phyloP scores from a whole-genome alignment of 2,113 vertebrate species.

The Poecilia latipinna region DNA sequence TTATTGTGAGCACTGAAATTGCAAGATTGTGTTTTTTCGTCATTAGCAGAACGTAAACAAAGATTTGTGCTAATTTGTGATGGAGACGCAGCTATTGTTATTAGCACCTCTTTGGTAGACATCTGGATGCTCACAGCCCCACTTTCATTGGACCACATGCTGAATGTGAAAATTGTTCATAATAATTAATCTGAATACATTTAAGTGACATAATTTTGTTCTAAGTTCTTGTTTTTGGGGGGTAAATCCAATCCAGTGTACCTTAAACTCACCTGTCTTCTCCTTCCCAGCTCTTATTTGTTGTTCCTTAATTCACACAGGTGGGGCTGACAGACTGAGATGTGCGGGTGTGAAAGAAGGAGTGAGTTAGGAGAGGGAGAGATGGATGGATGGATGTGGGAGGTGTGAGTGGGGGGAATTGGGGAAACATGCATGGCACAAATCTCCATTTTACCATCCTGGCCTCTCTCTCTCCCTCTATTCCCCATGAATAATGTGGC shows the following conservation, averaged over 20 bases:
- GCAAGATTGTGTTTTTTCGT: too few species aligned
- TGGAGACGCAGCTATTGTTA: too few species aligned
- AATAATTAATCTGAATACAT: too few species aligned
- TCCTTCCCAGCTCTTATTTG: slow-evolving; percentile 63
- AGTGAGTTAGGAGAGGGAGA: slow-evolving; percentile 30
- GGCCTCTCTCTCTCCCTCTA: slow-evolving; percentile 70
- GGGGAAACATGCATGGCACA: slow-evolving; percentile 88
- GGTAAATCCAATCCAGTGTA: slow-evolving; percentile 58
- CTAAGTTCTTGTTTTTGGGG: slow-evolving; percentile 12
- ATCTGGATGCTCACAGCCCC: neutral
- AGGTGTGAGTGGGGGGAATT: slow-evolving; percentile 69
- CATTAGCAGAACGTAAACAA: too few species aligned
- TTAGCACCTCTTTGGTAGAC: too few species aligned
- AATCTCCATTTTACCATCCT: slow-evolving; percentile 68
- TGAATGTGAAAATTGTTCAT: neutral
- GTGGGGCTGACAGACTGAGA: slow-evolving; percentile 85
- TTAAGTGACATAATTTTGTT: too few species aligned
- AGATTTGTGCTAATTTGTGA: too few species aligned
- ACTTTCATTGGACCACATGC: slow-evolving; percentile 7
- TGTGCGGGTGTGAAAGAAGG: slow-evolving; percentile 76
- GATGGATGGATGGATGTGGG: slow-evolving; percentile 34
- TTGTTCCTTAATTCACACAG: slow-evolving; percentile 76
- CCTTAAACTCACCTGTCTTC: slow-evolving; percentile 63
- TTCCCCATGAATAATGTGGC: slow-evolving; percentile 88
- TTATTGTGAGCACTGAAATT: too few species aligned